Evolutionary conservation across 2,888 invertebrate genomes (phyloP), one percentile per base, ranked within the genome.

Genomic region (Dromius quadrimaculatus): DNA sequence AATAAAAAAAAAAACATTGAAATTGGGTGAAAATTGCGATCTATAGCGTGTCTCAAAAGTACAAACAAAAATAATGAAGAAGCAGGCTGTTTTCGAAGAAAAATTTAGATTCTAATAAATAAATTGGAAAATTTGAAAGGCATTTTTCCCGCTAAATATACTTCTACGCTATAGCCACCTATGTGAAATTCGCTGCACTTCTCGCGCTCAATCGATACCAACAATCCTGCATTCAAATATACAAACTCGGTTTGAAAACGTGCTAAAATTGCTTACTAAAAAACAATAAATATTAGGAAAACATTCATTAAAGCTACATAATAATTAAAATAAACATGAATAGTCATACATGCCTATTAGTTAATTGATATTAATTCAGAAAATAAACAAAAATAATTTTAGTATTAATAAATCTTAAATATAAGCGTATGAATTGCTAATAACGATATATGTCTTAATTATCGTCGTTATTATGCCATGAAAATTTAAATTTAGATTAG

Each of bases 161-260:
- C 9, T n/a, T n/a, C 36, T 1, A 59, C 4, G 5, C 45, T 41
- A 66, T 54, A 54, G 66, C 66, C 66, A 66, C 13, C 54, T 38
- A 15, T 66, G 36, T 36, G 57, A 15, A 66, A 38, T 11, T 13
- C 23, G 2, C 23, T 66, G 57, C 19, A 66, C 66, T 66, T 13
- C 15, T 23, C 8, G 3, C 1, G 2, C 57, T 57, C 57, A 54
- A 66, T 38, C 54, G 66, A 50, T 66, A 66, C 36, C 11, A 3
- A 8, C 20, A 28, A 28, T 15, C n/a, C 38, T 57, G 41, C 32
- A 57, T n/a, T 23, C n/a, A 15, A 23, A 6, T 15, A 20, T 41
- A 23, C 54, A 13, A 36, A 65, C 38, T 13, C 11, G 66, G 66
- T 66, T 66, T 28, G 41, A 23, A 38, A 5, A 23, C 54, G 9